These are phyloP conservation scores for Poecile montanus DNA, from an alignment of 2,797 vertebrate species.

Conservation along the genomic window DNA sequence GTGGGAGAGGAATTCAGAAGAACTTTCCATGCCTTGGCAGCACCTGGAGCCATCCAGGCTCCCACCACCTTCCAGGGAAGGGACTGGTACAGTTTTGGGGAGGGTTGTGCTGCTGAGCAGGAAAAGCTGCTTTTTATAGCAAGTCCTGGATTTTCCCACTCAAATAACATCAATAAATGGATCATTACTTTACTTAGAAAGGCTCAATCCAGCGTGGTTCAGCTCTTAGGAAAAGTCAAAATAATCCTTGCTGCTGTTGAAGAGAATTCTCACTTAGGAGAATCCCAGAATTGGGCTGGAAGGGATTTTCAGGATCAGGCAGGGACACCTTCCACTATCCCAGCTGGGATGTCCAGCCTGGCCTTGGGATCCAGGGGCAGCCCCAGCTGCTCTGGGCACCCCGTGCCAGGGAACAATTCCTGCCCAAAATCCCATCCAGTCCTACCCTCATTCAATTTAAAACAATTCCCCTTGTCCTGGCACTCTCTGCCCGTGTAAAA, in stretches of 20 bases:
- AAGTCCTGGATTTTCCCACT: neutral
- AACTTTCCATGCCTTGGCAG: neutral
- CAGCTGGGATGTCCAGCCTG: neutral
- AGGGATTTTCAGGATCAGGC: neutral
- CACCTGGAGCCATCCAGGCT: neutral
- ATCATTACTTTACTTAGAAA: neutral
- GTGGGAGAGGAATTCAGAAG: neutral
- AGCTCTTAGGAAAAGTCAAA: neutral
- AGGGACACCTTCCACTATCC: neutral
- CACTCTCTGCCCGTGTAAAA: neutral
- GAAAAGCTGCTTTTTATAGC: neutral
- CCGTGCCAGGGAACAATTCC: neutral
- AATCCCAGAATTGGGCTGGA: neutral
- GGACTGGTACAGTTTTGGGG: neutral
- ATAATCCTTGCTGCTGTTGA: neutral
- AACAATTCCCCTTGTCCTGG: neutral
- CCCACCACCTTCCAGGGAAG: neutral
- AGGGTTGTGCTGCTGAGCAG: neutral
- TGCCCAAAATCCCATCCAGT: rapidly evolving
- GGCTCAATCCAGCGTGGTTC: neutral
- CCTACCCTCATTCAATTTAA: neutral
- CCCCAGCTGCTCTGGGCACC: neutral
- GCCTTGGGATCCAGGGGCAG: neutral
- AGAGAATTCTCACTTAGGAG: neutral
- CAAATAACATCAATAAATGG: neutral